Evolutionary conservation across 2,797 vertebrate genomes (phyloP).

Genomic region (Linurgus olivaceus): DNA sequence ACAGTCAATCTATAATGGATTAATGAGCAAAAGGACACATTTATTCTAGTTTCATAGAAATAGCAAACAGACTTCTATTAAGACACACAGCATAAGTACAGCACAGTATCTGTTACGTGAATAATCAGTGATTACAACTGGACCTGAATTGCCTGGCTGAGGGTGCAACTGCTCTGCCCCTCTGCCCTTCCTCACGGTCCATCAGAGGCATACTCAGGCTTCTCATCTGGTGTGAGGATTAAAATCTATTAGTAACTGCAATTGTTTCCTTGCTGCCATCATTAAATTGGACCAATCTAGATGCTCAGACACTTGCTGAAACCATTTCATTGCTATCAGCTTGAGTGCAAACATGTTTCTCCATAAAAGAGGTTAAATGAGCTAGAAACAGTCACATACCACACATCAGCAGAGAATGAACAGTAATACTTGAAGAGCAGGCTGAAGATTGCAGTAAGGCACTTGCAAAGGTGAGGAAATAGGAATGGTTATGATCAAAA

Average conservation of each 20-base stretch:
- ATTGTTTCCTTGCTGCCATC: background rate
- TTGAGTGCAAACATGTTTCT: background rate
- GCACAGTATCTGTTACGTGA: background rate
- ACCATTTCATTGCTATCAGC: background rate
- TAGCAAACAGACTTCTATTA: background rate
- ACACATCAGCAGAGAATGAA: background rate
- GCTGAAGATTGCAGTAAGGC: background rate
- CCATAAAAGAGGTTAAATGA: background rate
- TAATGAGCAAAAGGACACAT: constrained; percentile 43
- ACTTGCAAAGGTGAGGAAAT: background rate
- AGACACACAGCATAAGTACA: background rate
- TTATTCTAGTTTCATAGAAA: constrained; percentile 31
- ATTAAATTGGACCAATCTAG: background rate
- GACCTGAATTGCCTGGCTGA: background rate
- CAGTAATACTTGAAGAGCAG: background rate
- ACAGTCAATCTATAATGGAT: constrained; percentile 88
- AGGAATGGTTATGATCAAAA: constrained; percentile 19
- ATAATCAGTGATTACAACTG: background rate
- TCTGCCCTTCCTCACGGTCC: background rate
- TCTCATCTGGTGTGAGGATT: background rate
- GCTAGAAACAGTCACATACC: background rate
- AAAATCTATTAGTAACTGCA: background rate
- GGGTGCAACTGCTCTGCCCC: background rate
- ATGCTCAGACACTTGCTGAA: background rate
- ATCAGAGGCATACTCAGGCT: background rate